Evolutionary conservation across 1,140 invertebrate genomes (phyloP).

Genomic region (Nasonia vitripennis): DNA sequence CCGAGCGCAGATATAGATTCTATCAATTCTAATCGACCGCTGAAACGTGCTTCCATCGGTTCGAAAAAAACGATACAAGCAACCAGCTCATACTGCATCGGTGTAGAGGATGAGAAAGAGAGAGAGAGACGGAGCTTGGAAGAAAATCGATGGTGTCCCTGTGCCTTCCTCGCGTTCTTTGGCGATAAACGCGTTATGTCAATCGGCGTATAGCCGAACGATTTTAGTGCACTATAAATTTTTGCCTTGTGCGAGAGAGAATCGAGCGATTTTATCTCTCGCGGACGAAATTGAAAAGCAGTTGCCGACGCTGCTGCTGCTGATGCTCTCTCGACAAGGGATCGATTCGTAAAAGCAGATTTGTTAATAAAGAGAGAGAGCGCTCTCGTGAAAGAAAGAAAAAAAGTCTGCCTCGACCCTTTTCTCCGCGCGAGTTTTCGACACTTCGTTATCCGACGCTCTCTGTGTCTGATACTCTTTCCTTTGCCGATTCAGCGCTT

Average conservation of each 20-base stretch:
- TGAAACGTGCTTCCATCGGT: not conserved
- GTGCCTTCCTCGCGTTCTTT: not conserved
- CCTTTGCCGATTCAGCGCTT: too few relatives aligned
- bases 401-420: too few relatives aligned
- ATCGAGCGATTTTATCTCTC: not conserved
- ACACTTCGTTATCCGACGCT: too few relatives aligned
- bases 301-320: not conserved
- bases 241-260: not conserved
- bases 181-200: not conserved
- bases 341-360: not conserved
- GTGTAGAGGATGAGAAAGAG: not conserved
- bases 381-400: not conserved
- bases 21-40: not conserved
- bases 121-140: not conserved
- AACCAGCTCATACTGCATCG: too few relatives aligned
- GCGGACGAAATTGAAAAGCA: not conserved
- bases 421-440: too few relatives aligned
- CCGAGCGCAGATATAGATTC: not conserved
- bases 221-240: slow-evolving; percentile 7
- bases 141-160: not conserved
- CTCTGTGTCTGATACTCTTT: too few relatives aligned
- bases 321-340: not conserved
- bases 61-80: not conserved
- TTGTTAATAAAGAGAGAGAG: not conserved
- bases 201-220: not conserved